A percentile compares a stretch with the other conserved stretches of the same genome.
Conservation (phyloP, 2,113 vertebrate species). For the Microcebus murinus region DNA sequence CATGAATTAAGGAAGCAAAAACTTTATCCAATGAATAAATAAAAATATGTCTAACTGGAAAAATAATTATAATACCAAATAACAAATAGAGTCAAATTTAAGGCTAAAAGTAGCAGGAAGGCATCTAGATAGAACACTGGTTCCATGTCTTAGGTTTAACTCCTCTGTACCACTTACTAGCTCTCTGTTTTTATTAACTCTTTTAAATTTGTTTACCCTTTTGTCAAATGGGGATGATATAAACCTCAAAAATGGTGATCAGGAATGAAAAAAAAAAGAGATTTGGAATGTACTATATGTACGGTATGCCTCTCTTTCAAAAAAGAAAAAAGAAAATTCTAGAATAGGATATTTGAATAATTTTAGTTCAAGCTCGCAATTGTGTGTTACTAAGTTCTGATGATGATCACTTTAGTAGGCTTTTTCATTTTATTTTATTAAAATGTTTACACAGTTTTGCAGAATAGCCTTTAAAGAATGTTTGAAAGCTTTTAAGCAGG, state of each 20-base stretch:
- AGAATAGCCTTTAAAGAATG: conserved; percentile 9
- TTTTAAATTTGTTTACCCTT: background rate
- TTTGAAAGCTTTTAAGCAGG: background rate
- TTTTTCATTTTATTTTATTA: conserved; percentile 52
- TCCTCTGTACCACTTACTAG: background rate
- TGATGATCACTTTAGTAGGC: background rate
- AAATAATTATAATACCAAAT: background rate
- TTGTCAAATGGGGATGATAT: conserved; percentile 11
- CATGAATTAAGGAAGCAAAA: background rate
- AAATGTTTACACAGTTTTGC: conserved; percentile 36
- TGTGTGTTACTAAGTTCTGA: background rate
- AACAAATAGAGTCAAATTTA: background rate
- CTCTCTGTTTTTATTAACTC: background rate
- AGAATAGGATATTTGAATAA: background rate
- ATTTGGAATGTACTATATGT: background rate
- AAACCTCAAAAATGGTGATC: background rate
- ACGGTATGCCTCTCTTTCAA: background rate
- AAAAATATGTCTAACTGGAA: background rate
- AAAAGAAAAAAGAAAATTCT: background rate
- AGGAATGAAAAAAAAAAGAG: background rate
- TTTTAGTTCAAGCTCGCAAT: background rate
- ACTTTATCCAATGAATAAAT: background rate
- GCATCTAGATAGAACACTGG: background rate
- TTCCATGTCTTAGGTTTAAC: background rate
- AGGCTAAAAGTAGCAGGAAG: background rate